Conservation (phyloP, 2,113 vertebrate genomes). For the Rhabdornis inornatus region DNA sequence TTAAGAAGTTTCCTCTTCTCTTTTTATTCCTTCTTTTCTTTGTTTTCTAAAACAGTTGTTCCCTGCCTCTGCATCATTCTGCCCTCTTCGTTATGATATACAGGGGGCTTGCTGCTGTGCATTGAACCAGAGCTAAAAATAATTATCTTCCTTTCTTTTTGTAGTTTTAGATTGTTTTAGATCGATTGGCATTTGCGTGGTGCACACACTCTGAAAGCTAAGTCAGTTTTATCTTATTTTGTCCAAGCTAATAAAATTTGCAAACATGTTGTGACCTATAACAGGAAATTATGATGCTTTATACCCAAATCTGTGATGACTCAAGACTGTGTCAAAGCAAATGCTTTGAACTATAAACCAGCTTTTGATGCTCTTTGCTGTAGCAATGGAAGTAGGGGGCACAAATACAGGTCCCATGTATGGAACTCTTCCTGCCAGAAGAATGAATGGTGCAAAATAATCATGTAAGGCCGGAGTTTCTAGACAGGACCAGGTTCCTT, state of each 20-base stretch:
- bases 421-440: neutral
- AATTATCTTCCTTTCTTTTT: neutral
- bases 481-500: neutral
- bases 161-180: neutral
- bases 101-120: neutral
- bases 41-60: neutral
- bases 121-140: conserved; percentile 13
- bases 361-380: neutral
- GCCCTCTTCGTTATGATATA: neutral
- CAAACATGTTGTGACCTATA: neutral
- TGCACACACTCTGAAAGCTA: neutral
- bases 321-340: neutral
- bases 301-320: neutral
- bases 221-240: neutral
- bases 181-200: neutral
- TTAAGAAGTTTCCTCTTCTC: neutral
- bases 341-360: neutral
- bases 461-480: neutral
- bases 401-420: rapidly evolving
- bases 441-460: neutral
- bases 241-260: neutral
- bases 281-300: neutral
- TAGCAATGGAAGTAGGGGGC: neutral
- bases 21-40: neutral
- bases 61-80: neutral